phyloP scores from a whole-genome alignment of 2,797 vertebrate species.

The Enteromius fasciolatus region DNA sequence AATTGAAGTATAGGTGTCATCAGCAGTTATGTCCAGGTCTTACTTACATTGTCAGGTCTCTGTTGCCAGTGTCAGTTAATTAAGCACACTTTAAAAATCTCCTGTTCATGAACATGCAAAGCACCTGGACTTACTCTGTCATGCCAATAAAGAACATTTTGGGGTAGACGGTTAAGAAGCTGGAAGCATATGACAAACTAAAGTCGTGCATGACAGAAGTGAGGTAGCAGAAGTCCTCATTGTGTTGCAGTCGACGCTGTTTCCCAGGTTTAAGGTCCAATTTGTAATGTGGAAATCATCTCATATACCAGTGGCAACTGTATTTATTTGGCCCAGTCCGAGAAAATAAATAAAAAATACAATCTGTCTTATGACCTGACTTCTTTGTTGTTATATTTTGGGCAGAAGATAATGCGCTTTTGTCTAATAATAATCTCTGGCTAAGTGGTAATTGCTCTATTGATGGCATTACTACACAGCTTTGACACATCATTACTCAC shows the following conservation, averaged over 20 bases:
- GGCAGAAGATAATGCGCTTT: conserved; percentile 82
- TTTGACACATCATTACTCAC: conserved; percentile 92
- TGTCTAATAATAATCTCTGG: conserved; percentile 83
- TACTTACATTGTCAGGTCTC: conserved; percentile 38
- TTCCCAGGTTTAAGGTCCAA: neutral
- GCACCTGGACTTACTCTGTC: conserved; percentile 11
- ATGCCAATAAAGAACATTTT: conserved; percentile 5
- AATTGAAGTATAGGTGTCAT: conserved; percentile 36
- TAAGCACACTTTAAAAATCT: conserved; percentile 33
- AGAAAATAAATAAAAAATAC: conserved; percentile 29
- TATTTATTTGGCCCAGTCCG: conserved; percentile 48
- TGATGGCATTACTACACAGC: conserved; percentile 85
- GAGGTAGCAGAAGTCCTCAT: neutral
- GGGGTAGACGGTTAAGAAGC: conserved; percentile 6
- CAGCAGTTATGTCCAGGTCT: conserved; percentile 45
- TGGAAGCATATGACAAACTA: conserved; percentile 23
- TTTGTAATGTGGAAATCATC: neutral
- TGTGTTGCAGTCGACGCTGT: neutral
- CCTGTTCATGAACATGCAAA: conserved; percentile 6
- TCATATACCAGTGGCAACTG: conserved; percentile 22
- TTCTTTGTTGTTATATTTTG: conserved; percentile 81
- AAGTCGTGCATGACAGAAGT: conserved; percentile 17
- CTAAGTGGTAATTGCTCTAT: conserved; percentile 90
- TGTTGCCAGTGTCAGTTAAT: conserved; percentile 43
- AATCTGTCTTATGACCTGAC: conserved; percentile 73